Evolutionary conservation across 2,888 invertebrate genomes (phyloP).

Genomic region (Leuctra nigra): DNA sequence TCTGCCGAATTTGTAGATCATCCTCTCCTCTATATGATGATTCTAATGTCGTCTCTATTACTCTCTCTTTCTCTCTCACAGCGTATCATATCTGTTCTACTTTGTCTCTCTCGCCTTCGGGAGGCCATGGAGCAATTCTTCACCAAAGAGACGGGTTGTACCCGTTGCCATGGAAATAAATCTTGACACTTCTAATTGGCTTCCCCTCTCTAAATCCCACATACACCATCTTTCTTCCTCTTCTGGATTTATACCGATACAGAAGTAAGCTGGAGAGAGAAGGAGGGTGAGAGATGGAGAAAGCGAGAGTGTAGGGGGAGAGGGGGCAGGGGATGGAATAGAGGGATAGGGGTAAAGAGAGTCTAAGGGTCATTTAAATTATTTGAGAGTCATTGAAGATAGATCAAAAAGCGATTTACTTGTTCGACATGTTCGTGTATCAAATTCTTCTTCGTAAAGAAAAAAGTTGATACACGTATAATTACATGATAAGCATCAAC

Average conservation of each 20-base stretch:
- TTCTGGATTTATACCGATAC: background rate
- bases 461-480: no score
- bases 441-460: no score
- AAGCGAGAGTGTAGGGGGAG: background rate
- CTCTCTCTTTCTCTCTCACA: background rate
- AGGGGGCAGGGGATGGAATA: background rate
- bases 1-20: background rate
- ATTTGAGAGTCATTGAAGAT: no score
- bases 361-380: no score
- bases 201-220: conserved; percentile 11
- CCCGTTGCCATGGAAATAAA: conserved; percentile 24
- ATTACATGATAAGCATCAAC: no score
- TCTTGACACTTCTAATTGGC: conserved; percentile 28
- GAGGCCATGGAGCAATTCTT: conserved; percentile 21
- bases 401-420: no score
- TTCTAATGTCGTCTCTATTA: background rate
- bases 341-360: no score
- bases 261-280: background rate
- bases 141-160: conserved; percentile 17
- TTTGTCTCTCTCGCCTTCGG: background rate
- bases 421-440: no score
- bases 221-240: conserved; percentile 4
- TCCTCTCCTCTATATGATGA: background rate
- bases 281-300: background rate
- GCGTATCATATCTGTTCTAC: background rate